Base-by-base conservation (phyloP, 2,113 vertebrate genomes). In the Peromyscus californicus region DNA sequence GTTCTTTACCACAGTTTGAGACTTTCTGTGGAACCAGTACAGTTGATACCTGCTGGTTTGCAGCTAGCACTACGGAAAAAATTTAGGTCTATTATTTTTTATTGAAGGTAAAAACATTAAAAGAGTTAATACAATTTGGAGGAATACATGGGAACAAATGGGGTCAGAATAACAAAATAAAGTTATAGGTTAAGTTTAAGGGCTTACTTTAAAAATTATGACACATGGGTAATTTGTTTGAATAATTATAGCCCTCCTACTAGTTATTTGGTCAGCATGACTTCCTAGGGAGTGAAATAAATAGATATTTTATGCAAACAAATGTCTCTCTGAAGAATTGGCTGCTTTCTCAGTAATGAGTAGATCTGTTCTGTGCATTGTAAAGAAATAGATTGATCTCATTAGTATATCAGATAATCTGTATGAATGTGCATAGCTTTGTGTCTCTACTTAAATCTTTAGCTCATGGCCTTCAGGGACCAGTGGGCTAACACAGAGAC, bases 201-300 rank as follows among this genome's bases (percentile, higher is more conserved):
- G 45, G 31, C 39, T 94, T 95, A 31, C 3, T 95, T 93, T 92
- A 79, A 96, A 96, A 97, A 57, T 84, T 33, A 79, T 63, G 36
- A 69, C 29, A 94, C 13, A 15, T 75, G 29, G 1, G 83, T 76
- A 91, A 94, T 90, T 95, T 91, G 89, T 78, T 91, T 97, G 67
- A 97, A 87, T 63, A 90, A 95, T 92, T 90, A 90, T 48, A 96
- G 22, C 11, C 33, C 15, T 69, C 22, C 29, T 74, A 83, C 79
- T 83, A 90, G 63, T 78, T 90, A 61, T 13, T 69, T 84, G 88
- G 90, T 83, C 67, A 91, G 48, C 59, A 84, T 78, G 87, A 76
- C 63, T 79, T n/a, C 61, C 4, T 9, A 80, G 65, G 65, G 57
- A 95, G 75, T 88, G 63, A 88, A 95, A 89, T 42, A 94, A 93